phyloP scores from a whole-genome alignment of 1,140 invertebrate species.

The Trichonephila inaurata region DNA sequence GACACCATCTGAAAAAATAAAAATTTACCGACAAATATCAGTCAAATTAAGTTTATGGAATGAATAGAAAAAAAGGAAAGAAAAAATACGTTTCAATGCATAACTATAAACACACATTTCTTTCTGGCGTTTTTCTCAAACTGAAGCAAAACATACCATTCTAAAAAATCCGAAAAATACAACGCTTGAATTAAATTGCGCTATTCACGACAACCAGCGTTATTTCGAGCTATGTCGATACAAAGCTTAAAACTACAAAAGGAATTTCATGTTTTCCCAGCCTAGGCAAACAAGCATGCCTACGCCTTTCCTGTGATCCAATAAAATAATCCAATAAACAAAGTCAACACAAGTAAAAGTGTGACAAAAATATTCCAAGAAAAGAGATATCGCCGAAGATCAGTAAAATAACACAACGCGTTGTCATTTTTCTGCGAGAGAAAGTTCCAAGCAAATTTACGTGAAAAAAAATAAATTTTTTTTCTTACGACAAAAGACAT shows the following conservation, averaged over 20 bases:
- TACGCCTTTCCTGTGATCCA: not conserved
- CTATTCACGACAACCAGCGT: not conserved
- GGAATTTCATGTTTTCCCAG: not conserved
- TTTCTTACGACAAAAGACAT: conserved; percentile 50
- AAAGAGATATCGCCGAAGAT: not conserved
- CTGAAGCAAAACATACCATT: not conserved
- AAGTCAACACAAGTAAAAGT: conserved; percentile 9
- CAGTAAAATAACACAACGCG: not conserved
- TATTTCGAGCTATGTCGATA: not conserved
- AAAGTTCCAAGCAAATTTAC: conserved; percentile 22
- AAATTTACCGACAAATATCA: too few relatives aligned
- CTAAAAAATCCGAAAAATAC: not conserved
- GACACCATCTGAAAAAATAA: too few relatives aligned
- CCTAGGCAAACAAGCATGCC: not conserved
- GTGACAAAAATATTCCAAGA: conserved; percentile 9
- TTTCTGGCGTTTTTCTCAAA: too few relatives aligned
- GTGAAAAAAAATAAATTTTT: conserved; percentile 13
- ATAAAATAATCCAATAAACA: conserved; percentile 36
- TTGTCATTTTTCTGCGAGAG: conserved; percentile 22
- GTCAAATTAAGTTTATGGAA: too few relatives aligned
- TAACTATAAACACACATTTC: too few relatives aligned
- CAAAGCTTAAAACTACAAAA: not conserved
- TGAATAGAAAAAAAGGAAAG: too few relatives aligned
- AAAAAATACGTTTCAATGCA: too few relatives aligned
- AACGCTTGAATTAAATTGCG: not conserved